A percentile compares a stretch with the other conserved stretches of the same genome.
Conservation (phyloP, 30 jellyfish, hydroid and myxozoan species). For the Catostylus mosaicus region DNA sequence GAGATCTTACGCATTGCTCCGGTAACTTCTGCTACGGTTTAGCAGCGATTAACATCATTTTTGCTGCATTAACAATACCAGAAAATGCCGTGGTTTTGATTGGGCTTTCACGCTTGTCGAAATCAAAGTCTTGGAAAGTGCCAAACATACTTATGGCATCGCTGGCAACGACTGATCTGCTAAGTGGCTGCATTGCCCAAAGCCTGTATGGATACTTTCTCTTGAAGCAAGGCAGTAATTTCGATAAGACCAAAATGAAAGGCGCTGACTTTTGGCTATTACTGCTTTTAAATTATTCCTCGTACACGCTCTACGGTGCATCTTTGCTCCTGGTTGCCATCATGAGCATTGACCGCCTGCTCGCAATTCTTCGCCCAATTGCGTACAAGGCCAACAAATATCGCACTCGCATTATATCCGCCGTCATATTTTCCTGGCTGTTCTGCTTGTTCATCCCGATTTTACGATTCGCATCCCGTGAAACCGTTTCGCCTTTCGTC, state of each 20-base stretch:
- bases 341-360: conserved; percentile 69
- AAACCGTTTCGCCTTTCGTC: conserved; percentile 51
- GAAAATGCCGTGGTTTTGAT: conserved; percentile 50
- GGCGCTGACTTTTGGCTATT: conserved; percentile 57
- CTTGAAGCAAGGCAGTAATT: conserved; percentile 52
- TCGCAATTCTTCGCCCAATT: conserved; percentile 63
- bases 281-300: conserved; percentile 56
- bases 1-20: conserved; percentile 58
- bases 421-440: conserved; percentile 23
- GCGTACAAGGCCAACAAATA: conserved; percentile 61
- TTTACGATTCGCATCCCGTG: conserved; percentile 39
- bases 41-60: conserved; percentile 46
- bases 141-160: conserved; percentile 69
- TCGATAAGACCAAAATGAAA: conserved; percentile 9
- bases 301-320: conserved; percentile 72
- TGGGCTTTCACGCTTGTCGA: conserved; percentile 34
- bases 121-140: conserved; percentile 40
- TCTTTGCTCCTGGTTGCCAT: conserved; percentile 62
- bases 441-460: conserved; percentile 62
- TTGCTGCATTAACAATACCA: conserved; percentile 68
- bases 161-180: conserved; percentile 62
- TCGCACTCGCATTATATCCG: conserved; percentile 32
- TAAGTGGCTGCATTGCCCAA: conserved; percentile 69
- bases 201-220: conserved; percentile 66
- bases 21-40: conserved; percentile 63